A percentile compares a stretch with the other conserved stretches of the same genome.
Evolutionary conservation across 2,113 vertebrate species (phyloP).

Genomic region (Micromys minutus): DNA sequence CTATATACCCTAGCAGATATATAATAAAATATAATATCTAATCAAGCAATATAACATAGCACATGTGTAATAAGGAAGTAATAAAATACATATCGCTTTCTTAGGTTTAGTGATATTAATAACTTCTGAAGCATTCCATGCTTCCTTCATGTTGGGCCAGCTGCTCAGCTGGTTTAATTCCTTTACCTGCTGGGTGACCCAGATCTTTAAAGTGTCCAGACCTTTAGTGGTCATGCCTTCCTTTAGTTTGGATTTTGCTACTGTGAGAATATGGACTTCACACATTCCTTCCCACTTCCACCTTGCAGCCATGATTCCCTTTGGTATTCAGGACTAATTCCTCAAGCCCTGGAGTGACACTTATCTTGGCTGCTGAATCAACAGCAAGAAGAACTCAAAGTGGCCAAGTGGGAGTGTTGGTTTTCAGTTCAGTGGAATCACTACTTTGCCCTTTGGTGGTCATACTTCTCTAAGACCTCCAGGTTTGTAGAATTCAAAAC

Average conservation of each 20-base stretch:
- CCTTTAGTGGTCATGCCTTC: background rate
- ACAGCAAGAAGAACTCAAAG: background rate
- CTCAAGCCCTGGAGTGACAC: background rate
- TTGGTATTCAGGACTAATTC: background rate
- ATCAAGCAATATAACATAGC: background rate
- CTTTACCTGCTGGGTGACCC: conserved; percentile 29
- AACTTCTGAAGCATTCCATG: background rate
- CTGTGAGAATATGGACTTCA: background rate
- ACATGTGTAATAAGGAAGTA: background rate
- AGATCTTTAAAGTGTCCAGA: conserved; percentile 44
- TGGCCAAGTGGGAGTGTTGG: background rate
- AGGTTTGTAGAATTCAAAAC: background rate
- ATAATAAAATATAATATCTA: background rate
- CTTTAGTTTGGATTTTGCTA: background rate
- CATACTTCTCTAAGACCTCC: background rate
- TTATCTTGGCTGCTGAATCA: background rate
- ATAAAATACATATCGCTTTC: background rate
- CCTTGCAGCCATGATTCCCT: background rate
- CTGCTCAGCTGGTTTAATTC: conserved; percentile 11
- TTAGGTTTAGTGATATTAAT: conserved; percentile 25
- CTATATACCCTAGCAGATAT: background rate
- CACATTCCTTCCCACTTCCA: background rate
- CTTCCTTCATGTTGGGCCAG: conserved; percentile 4
- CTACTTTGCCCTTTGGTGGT: background rate
- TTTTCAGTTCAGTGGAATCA: background rate